Evolutionary conservation across 2,888 invertebrate species (phyloP).

Genomic region (Drosophila kambysellisi): DNA sequence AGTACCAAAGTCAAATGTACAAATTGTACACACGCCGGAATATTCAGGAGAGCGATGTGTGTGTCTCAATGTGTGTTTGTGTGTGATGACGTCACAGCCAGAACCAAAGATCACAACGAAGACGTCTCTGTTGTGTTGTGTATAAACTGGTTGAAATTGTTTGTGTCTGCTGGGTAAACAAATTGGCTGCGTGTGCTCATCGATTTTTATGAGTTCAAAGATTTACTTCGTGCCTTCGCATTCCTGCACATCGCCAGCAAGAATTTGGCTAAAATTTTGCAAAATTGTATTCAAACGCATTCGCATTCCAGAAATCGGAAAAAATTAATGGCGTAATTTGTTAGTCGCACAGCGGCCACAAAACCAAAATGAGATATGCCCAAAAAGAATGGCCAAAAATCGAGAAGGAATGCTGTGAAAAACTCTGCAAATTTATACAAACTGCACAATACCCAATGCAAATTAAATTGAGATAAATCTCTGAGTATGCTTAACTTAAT

Average conservation of each 20-base stretch:
- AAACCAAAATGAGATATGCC: conserved; percentile 15
- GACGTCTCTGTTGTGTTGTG: conserved; percentile 47
- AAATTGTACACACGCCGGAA: conserved; percentile 19
- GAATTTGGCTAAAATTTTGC: conserved; percentile 49
- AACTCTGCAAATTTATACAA: neutral
- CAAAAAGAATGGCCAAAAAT: conserved; percentile 11
- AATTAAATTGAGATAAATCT: neutral
- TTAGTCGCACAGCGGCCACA: conserved; percentile 45
- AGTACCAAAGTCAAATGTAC: conserved; percentile 48
- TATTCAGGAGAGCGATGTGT: conserved; percentile 1
- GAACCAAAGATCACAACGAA: conserved; percentile 56
- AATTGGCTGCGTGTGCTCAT: conserved; percentile 76
- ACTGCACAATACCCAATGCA: neutral
- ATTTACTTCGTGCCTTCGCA: conserved; percentile 73
- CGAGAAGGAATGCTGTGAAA: conserved; percentile 15
- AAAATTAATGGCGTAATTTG: conserved; percentile 76
- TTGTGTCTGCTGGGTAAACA: conserved; percentile 67
- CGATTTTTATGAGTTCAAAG: conserved; percentile 81
- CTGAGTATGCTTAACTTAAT: neutral
- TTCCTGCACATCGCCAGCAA: conserved; percentile 58
- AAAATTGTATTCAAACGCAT: conserved; percentile 55
- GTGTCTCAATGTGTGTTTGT: neutral
- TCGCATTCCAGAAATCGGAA: conserved; percentile 56
- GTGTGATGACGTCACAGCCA: conserved; percentile 60
- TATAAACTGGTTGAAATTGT: conserved; percentile 39